Conservation (phyloP, 2,113 vertebrate genomes). For the Pseudopipra pipra region DNA sequence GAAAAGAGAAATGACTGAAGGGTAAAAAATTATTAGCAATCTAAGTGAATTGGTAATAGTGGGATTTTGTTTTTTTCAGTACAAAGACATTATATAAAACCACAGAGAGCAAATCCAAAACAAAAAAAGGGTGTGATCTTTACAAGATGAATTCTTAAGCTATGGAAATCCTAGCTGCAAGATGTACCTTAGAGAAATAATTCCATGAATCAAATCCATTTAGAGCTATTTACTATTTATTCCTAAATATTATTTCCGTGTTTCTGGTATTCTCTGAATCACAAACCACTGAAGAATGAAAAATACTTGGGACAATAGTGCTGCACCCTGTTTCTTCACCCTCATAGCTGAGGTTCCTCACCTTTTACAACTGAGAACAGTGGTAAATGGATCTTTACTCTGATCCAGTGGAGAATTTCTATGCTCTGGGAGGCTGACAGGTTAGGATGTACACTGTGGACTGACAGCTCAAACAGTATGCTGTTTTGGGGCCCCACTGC, state of each 20-base stretch:
- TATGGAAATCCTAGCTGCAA: neutral
- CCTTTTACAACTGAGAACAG: neutral
- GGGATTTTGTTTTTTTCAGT: neutral
- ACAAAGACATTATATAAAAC: neutral
- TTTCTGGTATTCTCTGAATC: neutral
- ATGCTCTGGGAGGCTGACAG: neutral
- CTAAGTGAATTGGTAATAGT: neutral
- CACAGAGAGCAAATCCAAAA: neutral
- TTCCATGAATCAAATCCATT: neutral
- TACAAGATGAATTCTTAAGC: neutral
- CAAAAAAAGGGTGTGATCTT: neutral
- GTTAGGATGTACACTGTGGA: rapidly evolving
- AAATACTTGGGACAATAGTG: neutral
- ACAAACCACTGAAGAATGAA: neutral
- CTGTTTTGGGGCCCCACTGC: neutral
- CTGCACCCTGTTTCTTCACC: neutral
- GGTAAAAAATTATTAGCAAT: neutral
- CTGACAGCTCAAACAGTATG: neutral
- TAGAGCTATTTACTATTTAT: neutral
- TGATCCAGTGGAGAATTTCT: neutral
- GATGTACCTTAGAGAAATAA: neutral
- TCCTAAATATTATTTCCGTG: neutral
- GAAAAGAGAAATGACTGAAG: neutral
- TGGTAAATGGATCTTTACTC: neutral
- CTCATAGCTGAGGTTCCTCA: neutral